Percentiles rank a stretch among this genome's conserved stretches.
phyloP scores from a whole-genome alignment of 2,113 vertebrate species.

The Melospiza georgiana region DNA sequence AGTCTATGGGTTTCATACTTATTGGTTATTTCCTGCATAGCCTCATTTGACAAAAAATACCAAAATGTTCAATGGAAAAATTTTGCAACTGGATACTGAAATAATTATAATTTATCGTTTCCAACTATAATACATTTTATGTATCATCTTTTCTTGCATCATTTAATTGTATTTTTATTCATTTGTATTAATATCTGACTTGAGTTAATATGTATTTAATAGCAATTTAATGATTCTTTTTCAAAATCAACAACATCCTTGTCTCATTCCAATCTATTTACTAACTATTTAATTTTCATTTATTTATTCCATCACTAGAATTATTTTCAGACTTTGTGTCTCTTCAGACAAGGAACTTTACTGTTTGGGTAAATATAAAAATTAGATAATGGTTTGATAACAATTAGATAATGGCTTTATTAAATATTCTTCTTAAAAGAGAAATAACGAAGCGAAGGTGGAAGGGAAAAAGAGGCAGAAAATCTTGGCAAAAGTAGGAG shows the following conservation, averaged over 20 bases:
- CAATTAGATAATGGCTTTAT: neutral
- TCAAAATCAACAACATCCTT: neutral
- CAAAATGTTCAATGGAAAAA: slow-evolving; percentile 38
- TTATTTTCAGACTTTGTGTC: neutral
- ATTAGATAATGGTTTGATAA: neutral
- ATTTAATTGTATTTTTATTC: neutral
- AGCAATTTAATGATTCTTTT: neutral
- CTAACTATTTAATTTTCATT: neutral
- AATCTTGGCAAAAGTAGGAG: neutral
- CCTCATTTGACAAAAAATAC: slow-evolving; percentile 42
- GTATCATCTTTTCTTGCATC: neutral
- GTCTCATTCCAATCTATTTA: neutral
- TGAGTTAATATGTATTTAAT: neutral
- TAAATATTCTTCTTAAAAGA: neutral
- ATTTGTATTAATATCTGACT: neutral
- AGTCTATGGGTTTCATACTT: slow-evolving; percentile 22
- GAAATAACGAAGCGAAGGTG: neutral
- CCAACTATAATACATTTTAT: neutral
- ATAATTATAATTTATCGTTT: neutral
- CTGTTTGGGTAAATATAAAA: neutral
- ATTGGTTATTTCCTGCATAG: slow-evolving; percentile 11
- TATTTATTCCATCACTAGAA: neutral
- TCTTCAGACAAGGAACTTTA: neutral
- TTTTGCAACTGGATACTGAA: slow-evolving; percentile 28
- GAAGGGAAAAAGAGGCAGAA: neutral